Evolutionary conservation across 2,113 vertebrate species (phyloP), one percentile per base, ranked within the genome.

Genomic region (Aspiorhynchus laticeps): DNA sequence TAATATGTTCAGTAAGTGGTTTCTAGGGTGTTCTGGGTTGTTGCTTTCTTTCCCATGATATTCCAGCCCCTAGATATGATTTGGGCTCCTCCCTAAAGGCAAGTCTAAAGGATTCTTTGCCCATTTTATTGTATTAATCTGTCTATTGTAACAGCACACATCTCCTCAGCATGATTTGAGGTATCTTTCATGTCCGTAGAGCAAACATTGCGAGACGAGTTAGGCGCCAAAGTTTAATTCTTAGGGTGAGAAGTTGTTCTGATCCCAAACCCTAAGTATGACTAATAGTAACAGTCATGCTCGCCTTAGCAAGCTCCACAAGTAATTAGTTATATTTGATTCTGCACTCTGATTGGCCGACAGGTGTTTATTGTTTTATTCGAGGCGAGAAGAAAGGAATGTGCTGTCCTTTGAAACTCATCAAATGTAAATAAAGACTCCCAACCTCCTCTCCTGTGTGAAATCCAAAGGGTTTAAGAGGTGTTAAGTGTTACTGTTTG

Each of bases 401-500:
- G 85, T 76, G 38, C 79, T 36, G 85, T 31, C 41, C 38, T 74
- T 80, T 59, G 43, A 86, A 80, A 36, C 46, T 53, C 28, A 84
- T 84, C 81, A 73, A 71, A 84, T 6, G 21, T 43, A 84, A 84
- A 84, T 84, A 84, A 84, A 84, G 43, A 84, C 46, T 73, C 81
- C 81, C 46, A 80, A 63, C 21, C 19, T 75, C 38, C 69, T 74
- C 38, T 74, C 10, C 67, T 24, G 26, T 69, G 43, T 84, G 46
- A 84, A 71, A 80, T 26, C 26, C 36, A 4, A 56, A 67, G 69
- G 67, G 21, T 36, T 80, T 80, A 77, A 59, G 87, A 85, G 87
- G 82, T 80, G 75, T 86, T 86, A 56, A 86, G 77, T 78, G 61
- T 88, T 28, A 78, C 86, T 76, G 79, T 61, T 31, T 71, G 48